These are phyloP conservation scores for Mamestra configurata DNA, from an alignment of 1,140 invertebrate genomes.

Conservation along the genomic window DNA sequence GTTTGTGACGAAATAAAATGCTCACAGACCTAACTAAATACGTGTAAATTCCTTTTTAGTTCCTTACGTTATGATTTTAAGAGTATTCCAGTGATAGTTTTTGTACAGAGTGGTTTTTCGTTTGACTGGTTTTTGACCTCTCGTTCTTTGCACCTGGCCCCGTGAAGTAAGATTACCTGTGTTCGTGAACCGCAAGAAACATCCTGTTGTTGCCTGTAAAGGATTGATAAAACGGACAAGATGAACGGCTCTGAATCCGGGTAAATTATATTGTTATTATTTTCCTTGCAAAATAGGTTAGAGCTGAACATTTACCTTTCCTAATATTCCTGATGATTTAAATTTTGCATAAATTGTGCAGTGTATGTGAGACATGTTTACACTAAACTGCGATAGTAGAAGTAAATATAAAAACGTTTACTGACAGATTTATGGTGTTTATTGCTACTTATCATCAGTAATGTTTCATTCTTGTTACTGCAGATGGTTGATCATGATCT, in stretches of 20 bases:
- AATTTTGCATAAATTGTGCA: not conserved
- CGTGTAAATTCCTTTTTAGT: conserved; percentile 76
- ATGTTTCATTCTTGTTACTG: not conserved
- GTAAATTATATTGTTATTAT: conserved; percentile 85
- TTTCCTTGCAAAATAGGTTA: conserved; percentile 47
- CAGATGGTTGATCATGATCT: conserved; percentile 18
- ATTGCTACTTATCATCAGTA: not conserved
- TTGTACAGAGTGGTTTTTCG: conserved; percentile 67
- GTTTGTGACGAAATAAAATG: conserved; percentile 86
- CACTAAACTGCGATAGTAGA: not conserved
- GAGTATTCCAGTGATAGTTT: conserved; percentile 72
- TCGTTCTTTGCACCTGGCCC: conserved; percentile 70
- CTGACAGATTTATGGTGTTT: conserved; percentile 5
- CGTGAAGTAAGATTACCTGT: conserved; percentile 62
- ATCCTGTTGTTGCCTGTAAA: conserved; percentile 61
- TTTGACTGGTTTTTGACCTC: conserved; percentile 59
- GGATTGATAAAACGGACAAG: conserved; percentile 69
- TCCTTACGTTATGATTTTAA: conserved; percentile 77
- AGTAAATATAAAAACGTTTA: not conserved
- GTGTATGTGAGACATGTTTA: not conserved
- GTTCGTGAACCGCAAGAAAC: conserved; percentile 54
- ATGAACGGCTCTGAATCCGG: conserved; percentile 94
- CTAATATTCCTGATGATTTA: conserved; percentile 6
- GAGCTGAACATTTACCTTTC: not conserved
- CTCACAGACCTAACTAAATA: conserved; percentile 71